Evolutionary conservation across 1,140 invertebrate genomes (phyloP), one percentile per base, ranked within the genome.

Genomic region (Batillaria attramentaria): DNA sequence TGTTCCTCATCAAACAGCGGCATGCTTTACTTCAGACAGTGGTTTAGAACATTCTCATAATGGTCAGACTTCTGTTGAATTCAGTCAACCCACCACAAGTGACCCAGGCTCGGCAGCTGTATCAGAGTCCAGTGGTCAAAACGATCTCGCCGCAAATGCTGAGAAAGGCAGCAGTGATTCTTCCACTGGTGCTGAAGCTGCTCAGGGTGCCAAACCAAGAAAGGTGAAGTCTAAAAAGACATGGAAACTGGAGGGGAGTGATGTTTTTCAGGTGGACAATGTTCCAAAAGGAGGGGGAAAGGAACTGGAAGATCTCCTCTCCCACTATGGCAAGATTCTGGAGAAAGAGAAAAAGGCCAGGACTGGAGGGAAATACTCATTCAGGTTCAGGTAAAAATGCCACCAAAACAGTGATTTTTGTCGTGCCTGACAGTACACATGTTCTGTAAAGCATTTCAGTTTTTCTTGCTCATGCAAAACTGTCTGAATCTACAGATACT

Each of bases 241-340:
- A n/a, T 75, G 72, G 72, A 75, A 75, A 31, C 57, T 75, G 35
- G 72, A 62, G 6, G 72, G 57, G 5, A 24, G 20, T 20, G 46
- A 37, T n/a, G 72, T 75, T 18, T n/a, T 75, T 33, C 72, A 75
- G 3, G 54, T 75, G 24, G 57, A 57, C 5, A 62, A 75, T 42
- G 72, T 75, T 33, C 72, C 72, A 20, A 62, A 62, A 24, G 39
- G 39, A 13, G n/a, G 72, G 60, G 54, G 35, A 3, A 35, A 50
- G 37, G 43, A 75, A 54, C 57, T 75, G 35, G 54, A 42, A 39
- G 10, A 37, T 18, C 39, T 8, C 57, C 28, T 75, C 8, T 28
- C 13, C 16, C 31, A 28, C 37, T 62, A 41, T 1, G 72, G 54
- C 5, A 62, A 57, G 50, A 42, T 75, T 18, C 3, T 65, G 54